phyloP scores from a whole-genome alignment of 2,888 invertebrate genomes.

The Drosophila paramelanica region DNA sequence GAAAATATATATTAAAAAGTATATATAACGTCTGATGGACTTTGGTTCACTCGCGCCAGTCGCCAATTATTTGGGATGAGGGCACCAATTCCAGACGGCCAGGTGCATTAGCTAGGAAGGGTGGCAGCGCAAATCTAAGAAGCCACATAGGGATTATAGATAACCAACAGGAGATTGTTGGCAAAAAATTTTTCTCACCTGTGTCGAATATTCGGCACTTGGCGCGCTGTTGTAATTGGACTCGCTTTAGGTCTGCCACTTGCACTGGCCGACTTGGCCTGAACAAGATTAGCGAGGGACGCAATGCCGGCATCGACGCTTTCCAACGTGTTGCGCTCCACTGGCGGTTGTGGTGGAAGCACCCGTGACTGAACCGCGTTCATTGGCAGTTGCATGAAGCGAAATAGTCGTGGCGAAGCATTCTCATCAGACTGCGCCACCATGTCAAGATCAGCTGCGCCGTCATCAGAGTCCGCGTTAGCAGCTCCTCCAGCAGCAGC shows the following conservation, averaged over 20 bases:
- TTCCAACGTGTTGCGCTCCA: slow-evolving; percentile 63
- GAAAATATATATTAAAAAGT: slow-evolving; percentile 18
- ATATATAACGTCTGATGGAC: neutral
- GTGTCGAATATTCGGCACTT: slow-evolving; percentile 20
- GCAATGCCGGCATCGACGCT: slow-evolving; percentile 67
- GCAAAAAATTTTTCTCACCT: slow-evolving; percentile 31
- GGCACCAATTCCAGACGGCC: slow-evolving; percentile 67
- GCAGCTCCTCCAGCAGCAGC: neutral
- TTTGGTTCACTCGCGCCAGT: slow-evolving; percentile 66
- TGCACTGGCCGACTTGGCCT: slow-evolving; percentile 60
- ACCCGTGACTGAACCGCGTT: slow-evolving; percentile 11
- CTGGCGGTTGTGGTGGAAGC: slow-evolving; percentile 12
- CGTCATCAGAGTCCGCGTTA: neutral
- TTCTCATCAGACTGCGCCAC: slow-evolving; percentile 18
- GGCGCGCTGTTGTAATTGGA: slow-evolving; percentile 46
- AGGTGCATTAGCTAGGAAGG: slow-evolving; percentile 55
- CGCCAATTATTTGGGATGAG: slow-evolving; percentile 69
- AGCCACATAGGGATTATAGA: neutral
- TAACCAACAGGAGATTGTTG: too few species aligned
- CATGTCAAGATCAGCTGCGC: slow-evolving; percentile 25
- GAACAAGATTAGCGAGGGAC: slow-evolving; percentile 43
- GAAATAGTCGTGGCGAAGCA: slow-evolving; percentile 48
- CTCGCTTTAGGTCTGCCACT: neutral
- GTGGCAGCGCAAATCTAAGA: slow-evolving; percentile 46
- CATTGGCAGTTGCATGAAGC: slow-evolving; percentile 45